Base-by-base conservation (phyloP, 2,888 invertebrate species). In the Meteorus cinctellus region DNA sequence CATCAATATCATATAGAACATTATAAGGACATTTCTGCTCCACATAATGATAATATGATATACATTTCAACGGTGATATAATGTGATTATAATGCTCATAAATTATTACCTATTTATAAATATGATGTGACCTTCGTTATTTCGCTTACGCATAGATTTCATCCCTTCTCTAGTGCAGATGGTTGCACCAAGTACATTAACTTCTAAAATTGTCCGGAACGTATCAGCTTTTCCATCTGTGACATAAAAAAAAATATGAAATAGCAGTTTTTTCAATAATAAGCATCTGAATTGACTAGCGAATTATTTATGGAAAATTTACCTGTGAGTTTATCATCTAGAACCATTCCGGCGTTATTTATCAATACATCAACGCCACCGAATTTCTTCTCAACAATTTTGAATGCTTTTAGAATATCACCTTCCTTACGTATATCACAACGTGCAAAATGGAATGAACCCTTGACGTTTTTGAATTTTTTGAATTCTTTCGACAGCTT, bases 351-450 rank as follows among this genome's bases (percentile, higher is more conserved):
- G 1, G 91, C 91, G 80, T 91, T 91, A 83, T 91, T 91, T 36
- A 91, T 83, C 76, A 90, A 87, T 1, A 91, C 85, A 79, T 91
- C 90, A 34, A 91, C 87, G 1, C 90, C 89, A 1, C 91, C 91
- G 16, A 88, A 81, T 12, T 86, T 75, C 16, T 78, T 67, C 55
- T 80, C 78, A 14, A 82, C 80, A 76, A 79, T 81, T 62, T 80
- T 68, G 70, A 85, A 85, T 4, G 80, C 82, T 3, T 77, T 71
- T 5, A 82, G 59, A 67, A 85, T 79, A 16, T 84, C 84, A 10
- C 75, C 19, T 73, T 83, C 82, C 41, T 82, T 78, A n/a, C 75
- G 69, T 1, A 85, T 69, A 77, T 85, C 84, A 55, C 84, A 83
- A 72, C 79, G 76, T 0, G 82, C 70, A 41, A 82, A 83, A 75